phyloP scores from a whole-genome alignment of 1,140 invertebrate species.

The Elysia chlorotica region DNA sequence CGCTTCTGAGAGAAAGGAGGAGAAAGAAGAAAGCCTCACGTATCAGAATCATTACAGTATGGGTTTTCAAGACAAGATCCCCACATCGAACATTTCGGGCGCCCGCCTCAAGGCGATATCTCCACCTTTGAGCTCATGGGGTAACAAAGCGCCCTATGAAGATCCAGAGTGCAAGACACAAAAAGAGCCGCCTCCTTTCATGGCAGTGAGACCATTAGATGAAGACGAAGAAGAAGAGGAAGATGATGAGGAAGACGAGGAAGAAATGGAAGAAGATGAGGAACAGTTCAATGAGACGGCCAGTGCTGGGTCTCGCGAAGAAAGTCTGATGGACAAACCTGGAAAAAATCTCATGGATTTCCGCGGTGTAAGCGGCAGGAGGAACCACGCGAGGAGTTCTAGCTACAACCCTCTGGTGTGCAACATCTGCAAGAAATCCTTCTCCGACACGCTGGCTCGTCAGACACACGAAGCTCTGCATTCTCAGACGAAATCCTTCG shows the following conservation, averaged over 20 bases:
- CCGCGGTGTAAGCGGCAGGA: not conserved
- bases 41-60: too few relatives aligned
- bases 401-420: not conserved
- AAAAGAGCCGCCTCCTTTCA: not conserved
- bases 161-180: too few relatives aligned
- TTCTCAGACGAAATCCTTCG: constrained; percentile 12
- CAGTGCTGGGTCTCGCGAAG: not conserved
- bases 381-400: not conserved
- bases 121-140: not conserved
- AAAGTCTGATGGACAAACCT: too few relatives aligned
- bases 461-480: constrained; percentile 16
- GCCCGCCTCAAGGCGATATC: constrained; percentile 2
- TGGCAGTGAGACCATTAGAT: constrained; percentile 3
- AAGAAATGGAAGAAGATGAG: constrained; percentile 17
- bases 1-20: too few relatives aligned
- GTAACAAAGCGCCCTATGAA: constrained; percentile 1
- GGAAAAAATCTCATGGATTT: too few relatives aligned
- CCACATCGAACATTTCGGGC: constrained; percentile 6
- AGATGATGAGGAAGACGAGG: constrained; percentile 12
- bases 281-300: constrained; percentile 14
- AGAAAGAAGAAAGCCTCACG: too few relatives aligned
- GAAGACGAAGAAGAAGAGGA: constrained; percentile 19
- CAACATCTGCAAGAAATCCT: constrained; percentile 15
- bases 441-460: constrained; percentile 1
- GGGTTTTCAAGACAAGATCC: not conserved